Base-by-base conservation (phyloP, 2,113 vertebrate species). In the Natator depressus region DNA sequence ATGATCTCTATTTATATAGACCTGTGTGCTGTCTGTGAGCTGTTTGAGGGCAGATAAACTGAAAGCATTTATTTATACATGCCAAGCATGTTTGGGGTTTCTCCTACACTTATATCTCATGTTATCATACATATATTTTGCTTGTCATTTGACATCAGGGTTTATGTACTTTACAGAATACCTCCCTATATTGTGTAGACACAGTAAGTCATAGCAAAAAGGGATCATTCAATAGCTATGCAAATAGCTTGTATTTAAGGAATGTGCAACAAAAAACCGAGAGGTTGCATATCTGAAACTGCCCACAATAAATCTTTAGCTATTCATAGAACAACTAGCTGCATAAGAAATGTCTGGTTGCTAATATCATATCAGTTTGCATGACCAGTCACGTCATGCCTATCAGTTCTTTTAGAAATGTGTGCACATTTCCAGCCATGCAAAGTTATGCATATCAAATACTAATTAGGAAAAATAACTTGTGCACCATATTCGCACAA, bases 21-120 rank as follows among this genome's bases (percentile, higher is more conserved):
- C 47, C 55, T 76, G 0, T 86, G 72, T 57, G 79, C n/a, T 2
- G 1, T 53, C 57, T 91, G 78, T 76, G 82, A 92, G 82, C 81
- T 90, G 24, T 93, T 8, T 91, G 54, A 84, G 54, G 80, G 89
- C 62, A 90, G 89, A 86, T 90, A 90, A 97, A 53, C 20, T 85
- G 59, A 69, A 93, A 93, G 88, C 90, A 88, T 0, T 31, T 65
- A 93, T 87, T 94, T 75, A 55, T 91, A 80, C 46, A 49, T 80
- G 79, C 5, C 82, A 94, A 42, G 47, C 42, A 65, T 89, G 38
- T 96, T 94, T 82, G 0, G 0, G 11, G 35, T 53, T 94, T 95
- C 84, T 91, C 53, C 80, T 85, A 76, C 90, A 57, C 5, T 6
- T 55, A 2, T 10, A 24, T 83, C 27, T 88, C 50, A 2, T 25